Evolutionary conservation across 2,113 vertebrate genomes (phyloP).

Genomic region (human): DNA sequence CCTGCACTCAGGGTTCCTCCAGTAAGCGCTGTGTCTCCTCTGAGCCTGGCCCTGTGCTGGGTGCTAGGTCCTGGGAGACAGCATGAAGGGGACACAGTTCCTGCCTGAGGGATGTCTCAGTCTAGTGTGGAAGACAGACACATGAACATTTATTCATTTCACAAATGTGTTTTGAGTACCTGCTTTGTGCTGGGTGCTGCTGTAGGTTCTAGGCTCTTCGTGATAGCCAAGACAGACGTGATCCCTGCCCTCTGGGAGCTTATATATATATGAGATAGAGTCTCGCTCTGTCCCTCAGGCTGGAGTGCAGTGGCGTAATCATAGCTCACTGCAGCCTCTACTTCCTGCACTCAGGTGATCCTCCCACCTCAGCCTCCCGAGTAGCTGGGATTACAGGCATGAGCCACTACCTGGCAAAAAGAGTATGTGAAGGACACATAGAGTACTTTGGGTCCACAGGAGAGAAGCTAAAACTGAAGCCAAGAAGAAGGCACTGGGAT

Average conservation of each 20-base stretch:
- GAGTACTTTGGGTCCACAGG: background rate
- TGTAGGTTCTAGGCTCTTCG: background rate
- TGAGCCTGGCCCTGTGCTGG: background rate
- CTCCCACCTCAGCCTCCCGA: too few relatives aligned
- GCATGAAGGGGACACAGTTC: background rate
- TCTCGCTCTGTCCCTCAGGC: too few relatives aligned
- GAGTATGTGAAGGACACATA: background rate
- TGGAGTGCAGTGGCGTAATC: too few relatives aligned
- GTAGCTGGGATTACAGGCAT: too few relatives aligned
- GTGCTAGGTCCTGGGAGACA: background rate
- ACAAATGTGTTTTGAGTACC: background rate
- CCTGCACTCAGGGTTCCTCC: background rate
- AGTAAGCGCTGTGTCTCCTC: background rate
- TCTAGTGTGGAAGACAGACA: background rate
- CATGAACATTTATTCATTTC: background rate
- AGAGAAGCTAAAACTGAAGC: background rate
- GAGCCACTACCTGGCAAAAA: background rate
- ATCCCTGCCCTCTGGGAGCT: background rate
- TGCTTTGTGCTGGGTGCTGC: background rate
- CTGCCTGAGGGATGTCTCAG: background rate
- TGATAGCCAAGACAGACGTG: background rate
- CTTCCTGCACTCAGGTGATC: too few relatives aligned
- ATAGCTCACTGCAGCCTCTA: too few relatives aligned
- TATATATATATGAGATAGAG: background rate
- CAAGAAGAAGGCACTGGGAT: background rate